A percentile compares a stretch with the other conserved stretches of the same genome.
These are phyloP conservation scores for Lutraria lutraria DNA, from an alignment of 2,888 invertebrate genomes.

Conservation along the genomic window DNA sequence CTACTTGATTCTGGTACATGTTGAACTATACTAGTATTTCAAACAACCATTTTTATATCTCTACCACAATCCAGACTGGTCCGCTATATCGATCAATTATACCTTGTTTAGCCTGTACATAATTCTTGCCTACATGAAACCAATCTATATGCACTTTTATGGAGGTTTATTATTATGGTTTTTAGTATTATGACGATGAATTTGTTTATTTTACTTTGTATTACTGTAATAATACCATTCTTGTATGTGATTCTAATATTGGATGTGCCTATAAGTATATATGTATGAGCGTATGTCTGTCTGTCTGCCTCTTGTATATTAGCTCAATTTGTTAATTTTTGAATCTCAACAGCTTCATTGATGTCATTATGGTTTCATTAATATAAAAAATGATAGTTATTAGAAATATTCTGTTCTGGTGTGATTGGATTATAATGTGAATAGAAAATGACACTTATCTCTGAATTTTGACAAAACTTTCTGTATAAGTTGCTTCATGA, in stretches of 20 bases:
- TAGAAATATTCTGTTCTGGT: too few relatives aligned
- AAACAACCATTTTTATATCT: too few relatives aligned
- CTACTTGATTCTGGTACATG: too few relatives aligned
- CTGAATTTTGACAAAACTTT: neutral
- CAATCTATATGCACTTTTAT: neutral
- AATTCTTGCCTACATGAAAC: slow-evolving; percentile 13
- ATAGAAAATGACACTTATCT: too few relatives aligned
- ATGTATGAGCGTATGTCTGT: neutral
- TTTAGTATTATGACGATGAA: neutral
- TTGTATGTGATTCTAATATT: neutral
- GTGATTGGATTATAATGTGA: too few relatives aligned
- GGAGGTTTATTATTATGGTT: neutral
- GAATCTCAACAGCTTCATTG: neutral
- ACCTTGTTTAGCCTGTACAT: neutral
- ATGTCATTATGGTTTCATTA: neutral
- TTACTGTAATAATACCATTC: slow-evolving; percentile 1
- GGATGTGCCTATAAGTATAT: neutral
- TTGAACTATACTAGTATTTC: too few relatives aligned
- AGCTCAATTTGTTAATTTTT: neutral
- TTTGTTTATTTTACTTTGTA: slow-evolving; percentile 2
- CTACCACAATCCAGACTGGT: too few relatives aligned
- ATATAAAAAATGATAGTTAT: too few relatives aligned
- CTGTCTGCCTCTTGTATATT: neutral
- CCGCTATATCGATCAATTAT: too few relatives aligned
- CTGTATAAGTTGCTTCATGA: neutral